Percentiles rank a stretch among this genome's conserved stretches.
Evolutionary conservation across 2,797 vertebrate species (phyloP).

Genomic region (Chanos chanos): DNA sequence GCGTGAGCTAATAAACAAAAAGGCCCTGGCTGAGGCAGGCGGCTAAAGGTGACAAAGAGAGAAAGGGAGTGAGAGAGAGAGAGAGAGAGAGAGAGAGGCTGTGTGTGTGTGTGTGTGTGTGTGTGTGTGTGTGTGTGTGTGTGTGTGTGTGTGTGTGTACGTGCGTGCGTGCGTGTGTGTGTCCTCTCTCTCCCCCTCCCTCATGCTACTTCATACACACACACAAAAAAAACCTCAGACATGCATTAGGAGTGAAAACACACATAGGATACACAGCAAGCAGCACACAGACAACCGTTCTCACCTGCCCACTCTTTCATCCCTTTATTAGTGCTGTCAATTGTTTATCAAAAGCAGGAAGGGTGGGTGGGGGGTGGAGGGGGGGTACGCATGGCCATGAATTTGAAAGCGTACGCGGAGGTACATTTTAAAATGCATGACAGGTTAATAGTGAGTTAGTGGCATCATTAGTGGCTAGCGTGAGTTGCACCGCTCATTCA

Average conservation of each 20-base stretch:
- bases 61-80: not conserved
- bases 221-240: slow-evolving; percentile 9
- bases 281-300: slow-evolving; percentile 18
- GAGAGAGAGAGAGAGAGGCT: slow-evolving; percentile 9
- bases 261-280: slow-evolving; percentile 18
- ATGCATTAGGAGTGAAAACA: slow-evolving; percentile 21
- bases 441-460: slow-evolving; percentile 77
- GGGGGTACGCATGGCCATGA: slow-evolving; percentile 42
- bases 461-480: slow-evolving; percentile 66
- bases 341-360: slow-evolving; percentile 74
- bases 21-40: slow-evolving; percentile 19
- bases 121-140: not conserved
- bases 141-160: no score
- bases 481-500: slow-evolving; percentile 64
- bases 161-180: slow-evolving; percentile 5
- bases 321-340: slow-evolving; percentile 73
- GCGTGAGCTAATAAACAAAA: slow-evolving; percentile 32
- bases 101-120: slow-evolving; percentile 8
- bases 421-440: slow-evolving; percentile 75
- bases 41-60: not conserved
- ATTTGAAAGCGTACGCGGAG: slow-evolving; percentile 63
- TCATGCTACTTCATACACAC: slow-evolving; percentile 1
- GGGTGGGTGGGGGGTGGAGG: slow-evolving; percentile 43
- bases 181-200: no score
- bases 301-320: slow-evolving; percentile 65